Percentiles rank a stretch among this genome's conserved stretches.
These are phyloP conservation scores for Sceloporus undulatus DNA, from an alignment of 2,113 vertebrate species.

Conservation along the genomic window DNA sequence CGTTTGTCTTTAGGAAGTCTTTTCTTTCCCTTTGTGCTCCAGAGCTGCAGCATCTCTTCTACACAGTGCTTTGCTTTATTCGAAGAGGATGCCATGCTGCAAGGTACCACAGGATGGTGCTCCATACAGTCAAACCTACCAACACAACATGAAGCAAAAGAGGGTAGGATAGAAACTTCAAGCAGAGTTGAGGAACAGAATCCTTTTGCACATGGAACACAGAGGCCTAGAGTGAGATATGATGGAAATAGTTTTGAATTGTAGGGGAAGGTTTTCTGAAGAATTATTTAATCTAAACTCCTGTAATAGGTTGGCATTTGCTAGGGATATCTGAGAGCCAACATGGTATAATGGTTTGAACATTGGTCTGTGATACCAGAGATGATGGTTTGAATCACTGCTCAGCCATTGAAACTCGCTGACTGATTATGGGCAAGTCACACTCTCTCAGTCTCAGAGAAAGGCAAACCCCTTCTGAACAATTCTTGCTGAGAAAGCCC, in stretches of 20 bases:
- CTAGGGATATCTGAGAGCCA: not conserved
- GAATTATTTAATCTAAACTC: not conserved
- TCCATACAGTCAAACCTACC: slow-evolving; percentile 19
- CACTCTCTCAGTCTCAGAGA: no score
- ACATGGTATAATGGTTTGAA: no score
- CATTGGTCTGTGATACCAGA: no score
- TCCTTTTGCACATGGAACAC: not conserved
- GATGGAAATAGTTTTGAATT: not conserved
- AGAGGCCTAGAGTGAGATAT: not conserved
- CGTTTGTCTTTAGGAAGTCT: not conserved
- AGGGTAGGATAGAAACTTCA: slow-evolving; percentile 17
- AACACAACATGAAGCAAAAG: slow-evolving; percentile 17
- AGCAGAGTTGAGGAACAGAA: not conserved
- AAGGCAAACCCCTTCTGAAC: no score
- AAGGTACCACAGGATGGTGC: not conserved
- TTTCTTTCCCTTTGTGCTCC: slow-evolving; percentile 6
- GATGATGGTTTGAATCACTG: no score
- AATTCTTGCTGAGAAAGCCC: no score
- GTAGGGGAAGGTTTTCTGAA: not conserved
- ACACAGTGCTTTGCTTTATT: not conserved
- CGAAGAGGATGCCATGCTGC: not conserved
- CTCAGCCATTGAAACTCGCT: no score
- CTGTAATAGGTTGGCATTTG: not conserved
- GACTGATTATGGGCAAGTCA: no score
- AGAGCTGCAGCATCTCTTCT: not conserved